Conservation (phyloP, 2,113 vertebrate genomes). For the Oenanthe oenanthe region DNA sequence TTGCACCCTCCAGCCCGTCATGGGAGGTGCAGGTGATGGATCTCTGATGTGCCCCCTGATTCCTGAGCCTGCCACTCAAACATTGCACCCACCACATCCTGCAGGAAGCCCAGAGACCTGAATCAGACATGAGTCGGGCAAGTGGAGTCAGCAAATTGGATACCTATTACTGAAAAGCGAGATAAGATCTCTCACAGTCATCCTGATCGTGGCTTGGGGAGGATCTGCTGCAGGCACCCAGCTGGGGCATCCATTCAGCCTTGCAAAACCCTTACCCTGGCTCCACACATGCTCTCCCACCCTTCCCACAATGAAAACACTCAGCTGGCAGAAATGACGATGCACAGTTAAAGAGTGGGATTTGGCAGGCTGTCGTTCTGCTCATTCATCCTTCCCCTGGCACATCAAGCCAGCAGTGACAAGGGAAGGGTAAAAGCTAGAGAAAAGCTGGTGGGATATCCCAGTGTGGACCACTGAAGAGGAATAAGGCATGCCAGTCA, state of each 20-base stretch:
- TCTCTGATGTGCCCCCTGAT: background rate
- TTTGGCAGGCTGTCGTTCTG: rapidly evolving
- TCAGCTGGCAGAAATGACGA: background rate
- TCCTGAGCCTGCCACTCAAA: background rate
- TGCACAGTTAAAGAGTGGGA: background rate
- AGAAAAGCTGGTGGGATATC: background rate
- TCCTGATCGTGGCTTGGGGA: background rate
- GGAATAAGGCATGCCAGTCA: background rate
- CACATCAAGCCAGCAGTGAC: rapidly evolving
- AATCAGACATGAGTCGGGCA: slow-evolving; percentile 35
- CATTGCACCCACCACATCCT: background rate
- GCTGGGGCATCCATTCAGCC: background rate
- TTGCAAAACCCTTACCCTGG: slow-evolving; percentile 16
- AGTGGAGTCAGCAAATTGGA: slow-evolving; percentile 9
- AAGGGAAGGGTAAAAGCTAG: background rate
- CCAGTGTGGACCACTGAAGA: background rate
- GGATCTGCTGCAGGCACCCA: background rate
- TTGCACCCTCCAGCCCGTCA: background rate
- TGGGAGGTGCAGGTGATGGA: background rate
- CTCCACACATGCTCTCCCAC: background rate
- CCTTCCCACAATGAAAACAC: background rate
- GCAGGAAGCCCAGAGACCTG: slow-evolving; percentile 21
- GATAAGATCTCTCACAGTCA: slow-evolving; percentile 61
- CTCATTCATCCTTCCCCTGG: background rate
- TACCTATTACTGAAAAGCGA: background rate